A percentile compares a stretch with the other conserved stretches of the same genome.
Evolutionary conservation across 2,888 invertebrate species (phyloP).

Genomic region (Harpalus rubripes): DNA sequence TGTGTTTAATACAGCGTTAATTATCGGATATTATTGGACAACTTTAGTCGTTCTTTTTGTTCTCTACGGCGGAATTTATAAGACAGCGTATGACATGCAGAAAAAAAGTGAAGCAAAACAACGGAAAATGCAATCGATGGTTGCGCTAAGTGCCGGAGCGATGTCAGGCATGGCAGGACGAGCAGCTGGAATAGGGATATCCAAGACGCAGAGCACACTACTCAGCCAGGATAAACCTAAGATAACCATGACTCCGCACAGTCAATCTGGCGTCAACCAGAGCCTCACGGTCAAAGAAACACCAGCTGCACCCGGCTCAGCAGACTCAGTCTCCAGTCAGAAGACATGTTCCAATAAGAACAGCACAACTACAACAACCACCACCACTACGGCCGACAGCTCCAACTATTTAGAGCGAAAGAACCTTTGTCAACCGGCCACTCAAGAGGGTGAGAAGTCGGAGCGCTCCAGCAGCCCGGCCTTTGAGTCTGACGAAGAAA

Average conservation of each 20-base stretch:
- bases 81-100: conserved; percentile 98
- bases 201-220: conserved; percentile 86
- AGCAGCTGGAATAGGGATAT: conserved; percentile 91
- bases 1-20: conserved; percentile 97
- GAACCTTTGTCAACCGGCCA: conserved; percentile 74
- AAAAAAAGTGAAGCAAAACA: conserved; percentile 98
- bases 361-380: conserved; percentile 80
- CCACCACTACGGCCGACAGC: conserved; percentile 76
- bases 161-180: conserved; percentile 95
- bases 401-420: conserved; percentile 70
- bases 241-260: conserved; percentile 74
- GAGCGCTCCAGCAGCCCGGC: conserved; percentile 95
- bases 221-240: conserved; percentile 86
- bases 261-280: conserved; percentile 72
- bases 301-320: conserved; percentile 75
- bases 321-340: conserved; percentile 82
- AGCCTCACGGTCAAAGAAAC: conserved; percentile 72
- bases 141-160: conserved; percentile 92
- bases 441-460: conserved; percentile 81
- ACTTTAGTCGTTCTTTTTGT: conserved; percentile 96
- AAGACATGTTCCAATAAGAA: conserved; percentile 82
- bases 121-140: conserved; percentile 96
- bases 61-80: conserved; percentile 97
- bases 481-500: conserved; percentile 97
- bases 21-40: conserved; percentile 98